These are phyloP conservation scores for Drosophila asahinai DNA, from an alignment of 1,140 invertebrate species.

Conservation along the genomic window DNA sequence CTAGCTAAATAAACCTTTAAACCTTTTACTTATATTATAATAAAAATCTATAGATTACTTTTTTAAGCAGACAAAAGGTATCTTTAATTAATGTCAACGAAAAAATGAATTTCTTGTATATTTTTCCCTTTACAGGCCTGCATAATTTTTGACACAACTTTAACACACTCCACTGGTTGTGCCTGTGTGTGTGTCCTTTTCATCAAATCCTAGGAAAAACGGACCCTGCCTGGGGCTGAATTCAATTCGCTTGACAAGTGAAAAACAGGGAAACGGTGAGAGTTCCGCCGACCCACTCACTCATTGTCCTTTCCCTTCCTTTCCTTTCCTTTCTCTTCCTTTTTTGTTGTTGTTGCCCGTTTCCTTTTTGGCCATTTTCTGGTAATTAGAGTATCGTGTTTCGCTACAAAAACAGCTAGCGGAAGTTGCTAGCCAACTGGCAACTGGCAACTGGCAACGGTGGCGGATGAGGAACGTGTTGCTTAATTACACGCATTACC, in stretches of 20 bases:
- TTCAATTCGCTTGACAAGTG: constrained; percentile 36
- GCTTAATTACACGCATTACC: constrained; percentile 79
- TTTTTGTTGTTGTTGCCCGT: constrained; percentile 25
- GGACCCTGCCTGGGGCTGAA: constrained; percentile 6
- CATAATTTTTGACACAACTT: no score
- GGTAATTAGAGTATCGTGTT: constrained; percentile 82
- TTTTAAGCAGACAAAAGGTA: no score
- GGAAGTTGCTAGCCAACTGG: constrained; percentile 73
- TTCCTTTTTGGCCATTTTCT: constrained; percentile 55
- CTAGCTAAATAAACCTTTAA: no score
- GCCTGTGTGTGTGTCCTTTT: neutral
- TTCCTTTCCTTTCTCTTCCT: constrained; percentile 1
- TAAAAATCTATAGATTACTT: no score
- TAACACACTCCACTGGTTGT: neutral
- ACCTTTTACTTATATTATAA: no score
- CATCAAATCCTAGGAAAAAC: neutral
- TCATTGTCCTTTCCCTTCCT: neutral
- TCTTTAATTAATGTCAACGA: no score
- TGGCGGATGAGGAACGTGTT: constrained; percentile 55
- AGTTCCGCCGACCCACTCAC: neutral
- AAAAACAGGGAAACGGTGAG: constrained; percentile 8
- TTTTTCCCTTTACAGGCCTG: no score
- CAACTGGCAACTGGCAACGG: constrained; percentile 21
- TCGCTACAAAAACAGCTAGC: constrained; percentile 53
- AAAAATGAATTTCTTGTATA: no score